These are phyloP conservation scores for Bicyclus anynana DNA, from an alignment of 1,140 invertebrate genomes.

Conservation along the genomic window DNA sequence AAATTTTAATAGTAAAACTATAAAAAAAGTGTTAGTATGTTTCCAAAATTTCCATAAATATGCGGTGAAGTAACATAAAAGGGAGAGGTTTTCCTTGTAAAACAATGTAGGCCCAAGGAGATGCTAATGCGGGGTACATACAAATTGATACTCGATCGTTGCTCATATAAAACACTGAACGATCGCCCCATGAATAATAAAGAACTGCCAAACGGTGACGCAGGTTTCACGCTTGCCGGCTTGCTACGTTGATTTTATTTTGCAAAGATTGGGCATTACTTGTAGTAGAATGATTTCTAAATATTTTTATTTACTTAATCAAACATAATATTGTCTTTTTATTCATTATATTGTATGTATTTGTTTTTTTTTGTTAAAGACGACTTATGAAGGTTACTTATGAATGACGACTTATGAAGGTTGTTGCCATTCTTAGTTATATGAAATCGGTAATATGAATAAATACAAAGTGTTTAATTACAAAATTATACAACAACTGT, in stretches of 20 bases:
- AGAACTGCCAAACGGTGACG: conserved; percentile 58
- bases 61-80: conserved; percentile 7
- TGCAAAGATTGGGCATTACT: too few species aligned
- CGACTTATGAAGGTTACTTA: too few species aligned
- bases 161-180: conserved; percentile 74
- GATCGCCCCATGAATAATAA: conserved; percentile 75
- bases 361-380: too few species aligned
- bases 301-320: not conserved
- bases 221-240: conserved; percentile 27
- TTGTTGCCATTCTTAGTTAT: too few species aligned
- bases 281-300: too few species aligned
- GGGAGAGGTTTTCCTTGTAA: conserved; percentile 25
- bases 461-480: too few species aligned
- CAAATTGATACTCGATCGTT: conserved; percentile 77
- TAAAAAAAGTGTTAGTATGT: not conserved
- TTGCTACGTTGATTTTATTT: conserved; percentile 36
- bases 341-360: too few species aligned
- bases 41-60: conserved; percentile 2
- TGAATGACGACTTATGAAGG: too few species aligned
- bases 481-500: too few species aligned
- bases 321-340: too few species aligned
- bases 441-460: too few species aligned
- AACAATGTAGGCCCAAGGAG: conserved; percentile 67
- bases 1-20: conserved; percentile 1
- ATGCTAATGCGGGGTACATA: conserved; percentile 69